phyloP scores from a whole-genome alignment of 2,888 invertebrate species.

The Rhagophthalmus giganteus region DNA sequence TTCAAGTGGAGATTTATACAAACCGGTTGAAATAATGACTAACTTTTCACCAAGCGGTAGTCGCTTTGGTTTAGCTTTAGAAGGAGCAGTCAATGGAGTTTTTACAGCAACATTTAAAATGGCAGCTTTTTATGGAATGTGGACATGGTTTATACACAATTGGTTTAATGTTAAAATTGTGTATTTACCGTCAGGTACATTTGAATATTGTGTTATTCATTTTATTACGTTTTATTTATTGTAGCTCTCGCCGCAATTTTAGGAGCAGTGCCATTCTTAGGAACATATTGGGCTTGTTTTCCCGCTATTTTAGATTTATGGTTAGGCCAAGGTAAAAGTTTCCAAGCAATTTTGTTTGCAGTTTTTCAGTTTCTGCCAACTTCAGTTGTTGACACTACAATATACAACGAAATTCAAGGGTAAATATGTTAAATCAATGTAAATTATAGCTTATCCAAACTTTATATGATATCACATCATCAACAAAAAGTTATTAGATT shows the following conservation, averaged over 20 bases:
- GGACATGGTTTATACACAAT: conserved; percentile 97
- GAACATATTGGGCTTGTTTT: conserved; percentile 93
- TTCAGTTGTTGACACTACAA: conserved; percentile 90
- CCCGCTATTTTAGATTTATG: conserved; percentile 95
- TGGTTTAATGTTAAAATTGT: conserved; percentile 93
- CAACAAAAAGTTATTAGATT: too few relatives aligned
- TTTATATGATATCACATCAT: too few relatives aligned
- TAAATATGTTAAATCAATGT: conserved; percentile 49
- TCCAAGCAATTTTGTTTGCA: conserved; percentile 79
- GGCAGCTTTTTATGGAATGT: conserved; percentile 95
- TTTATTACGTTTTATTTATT: too few relatives aligned
- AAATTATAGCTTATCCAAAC: too few relatives aligned
- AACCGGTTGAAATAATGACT: conserved; percentile 87
- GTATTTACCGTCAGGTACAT: conserved; percentile 85
- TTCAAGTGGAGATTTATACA: conserved; percentile 83
- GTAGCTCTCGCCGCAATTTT: conserved; percentile 86
- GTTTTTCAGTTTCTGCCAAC: conserved; percentile 87
- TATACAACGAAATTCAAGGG: conserved; percentile 98
- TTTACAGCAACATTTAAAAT: conserved; percentile 96
- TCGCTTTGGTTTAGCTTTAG: conserved; percentile 79
- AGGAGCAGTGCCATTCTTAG: conserved; percentile 94
- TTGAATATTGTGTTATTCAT: too few relatives aligned
- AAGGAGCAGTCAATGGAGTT: conserved; percentile 90
- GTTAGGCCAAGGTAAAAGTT: conserved; percentile 84
- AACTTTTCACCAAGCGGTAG: conserved; percentile 79